A percentile compares a stretch with the other conserved stretches of the same genome.
phyloP scores from a whole-genome alignment of 2,797 vertebrate genomes.

The Heliangelus exortis region DNA sequence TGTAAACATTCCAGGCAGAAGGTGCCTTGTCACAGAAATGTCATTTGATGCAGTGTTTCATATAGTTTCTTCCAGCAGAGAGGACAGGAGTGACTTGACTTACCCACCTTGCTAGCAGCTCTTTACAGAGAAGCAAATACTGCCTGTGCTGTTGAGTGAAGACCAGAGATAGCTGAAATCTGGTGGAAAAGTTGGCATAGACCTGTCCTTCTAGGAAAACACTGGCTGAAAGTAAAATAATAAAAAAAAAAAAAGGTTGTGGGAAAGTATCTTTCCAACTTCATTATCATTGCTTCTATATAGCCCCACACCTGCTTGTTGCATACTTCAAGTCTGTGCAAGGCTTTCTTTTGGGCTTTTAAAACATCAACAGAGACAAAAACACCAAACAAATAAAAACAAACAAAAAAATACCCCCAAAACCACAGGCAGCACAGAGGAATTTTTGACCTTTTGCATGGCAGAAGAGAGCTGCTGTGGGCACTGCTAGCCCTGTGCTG shows the following conservation, averaged over 20 bases:
- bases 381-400: background rate
- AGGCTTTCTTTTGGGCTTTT: background rate
- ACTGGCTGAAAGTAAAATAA: background rate
- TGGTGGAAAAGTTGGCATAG: background rate
- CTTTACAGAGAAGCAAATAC: background rate
- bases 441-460: background rate
- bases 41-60: fast-evolving
- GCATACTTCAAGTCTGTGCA: background rate
- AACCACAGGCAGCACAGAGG: background rate
- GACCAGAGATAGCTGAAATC: background rate
- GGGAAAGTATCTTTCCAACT: background rate
- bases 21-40: background rate
- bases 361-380: background rate
- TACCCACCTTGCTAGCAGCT: fast-evolving
- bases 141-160: background rate
- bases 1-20: background rate
- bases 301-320: too few species aligned
- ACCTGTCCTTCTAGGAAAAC: background rate
- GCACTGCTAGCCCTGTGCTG: background rate
- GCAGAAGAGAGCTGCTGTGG: background rate
- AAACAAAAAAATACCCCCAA: too few species aligned
- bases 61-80: background rate
- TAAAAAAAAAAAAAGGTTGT: background rate
- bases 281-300: background rate
- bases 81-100: too few species aligned